These are phyloP conservation scores for Temnothorax ravouxi DNA, from an alignment of 2,888 invertebrate genomes.

Conservation along the genomic window DNA sequence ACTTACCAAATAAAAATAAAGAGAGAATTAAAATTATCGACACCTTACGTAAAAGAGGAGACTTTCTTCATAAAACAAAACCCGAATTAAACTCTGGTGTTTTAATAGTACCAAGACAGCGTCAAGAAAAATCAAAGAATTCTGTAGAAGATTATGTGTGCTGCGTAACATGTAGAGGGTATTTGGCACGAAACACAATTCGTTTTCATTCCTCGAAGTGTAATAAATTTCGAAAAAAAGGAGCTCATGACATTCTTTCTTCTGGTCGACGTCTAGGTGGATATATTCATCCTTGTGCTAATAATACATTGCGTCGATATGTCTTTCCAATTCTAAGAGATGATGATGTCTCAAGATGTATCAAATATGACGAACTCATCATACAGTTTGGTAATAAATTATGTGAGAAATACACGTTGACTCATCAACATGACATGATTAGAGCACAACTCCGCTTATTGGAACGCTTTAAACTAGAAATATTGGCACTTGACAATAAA, in stretches of 20 bases:
- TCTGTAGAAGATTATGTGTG: not conserved
- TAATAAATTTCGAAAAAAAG: not conserved
- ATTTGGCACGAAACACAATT: not conserved
- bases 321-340: not conserved
- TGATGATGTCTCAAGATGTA: not conserved
- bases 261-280: not conserved
- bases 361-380: not conserved
- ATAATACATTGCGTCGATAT: not conserved
- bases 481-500: not conserved
- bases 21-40: not conserved
- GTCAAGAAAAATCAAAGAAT: not conserved
- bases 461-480: not conserved
- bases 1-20: not conserved
- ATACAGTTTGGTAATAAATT: constrained; percentile 1
- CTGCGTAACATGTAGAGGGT: not conserved
- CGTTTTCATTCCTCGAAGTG: not conserved
- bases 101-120: not conserved
- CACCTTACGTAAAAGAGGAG: not conserved
- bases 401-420: not conserved
- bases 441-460: not conserved
- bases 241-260: too few species aligned
- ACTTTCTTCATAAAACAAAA: not conserved
- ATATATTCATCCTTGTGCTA: not conserved
- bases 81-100: not conserved
- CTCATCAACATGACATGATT: constrained; percentile 6